phyloP scores from a whole-genome alignment of 2,888 invertebrate species.

The Tortrix viridana region DNA sequence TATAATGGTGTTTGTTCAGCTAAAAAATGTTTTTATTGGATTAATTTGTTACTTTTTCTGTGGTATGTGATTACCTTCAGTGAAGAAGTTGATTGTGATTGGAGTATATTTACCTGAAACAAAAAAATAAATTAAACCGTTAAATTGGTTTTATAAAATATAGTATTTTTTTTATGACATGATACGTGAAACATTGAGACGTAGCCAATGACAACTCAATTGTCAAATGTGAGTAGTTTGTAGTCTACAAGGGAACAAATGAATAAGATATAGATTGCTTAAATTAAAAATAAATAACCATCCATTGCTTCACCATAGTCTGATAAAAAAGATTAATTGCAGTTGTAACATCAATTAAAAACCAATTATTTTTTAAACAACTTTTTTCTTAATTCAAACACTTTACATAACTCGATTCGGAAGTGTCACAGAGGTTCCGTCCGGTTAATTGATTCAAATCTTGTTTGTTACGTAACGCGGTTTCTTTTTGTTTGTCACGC shows the following conservation, averaged over 20 bases:
- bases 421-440: constrained; percentile 33
- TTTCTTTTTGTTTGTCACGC: constrained; percentile 41
- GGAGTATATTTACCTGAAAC: constrained; percentile 23
- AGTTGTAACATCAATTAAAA: constrained; percentile 6
- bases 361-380: constrained; percentile 3
- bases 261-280: too few species aligned
- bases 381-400: constrained; percentile 17
- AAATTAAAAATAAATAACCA: too few species aligned
- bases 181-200: too few species aligned
- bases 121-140: background rate
- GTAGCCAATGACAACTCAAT: too few species aligned
- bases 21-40: constrained; percentile 10
- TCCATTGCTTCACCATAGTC: too few species aligned
- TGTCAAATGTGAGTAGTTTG: too few species aligned
- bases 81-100: background rate
- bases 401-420: constrained; percentile 36
- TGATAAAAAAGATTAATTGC: background rate
- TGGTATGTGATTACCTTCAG: background rate
- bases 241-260: too few species aligned
- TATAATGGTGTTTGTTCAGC: constrained; percentile 8
- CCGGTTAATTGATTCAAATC: constrained; percentile 43
- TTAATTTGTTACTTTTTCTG: background rate
- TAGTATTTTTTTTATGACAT: background rate
- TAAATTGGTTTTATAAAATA: background rate
- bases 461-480: constrained; percentile 39